Conservation (phyloP, 2,797 vertebrate genomes). For the Salarias fasciatus region DNA sequence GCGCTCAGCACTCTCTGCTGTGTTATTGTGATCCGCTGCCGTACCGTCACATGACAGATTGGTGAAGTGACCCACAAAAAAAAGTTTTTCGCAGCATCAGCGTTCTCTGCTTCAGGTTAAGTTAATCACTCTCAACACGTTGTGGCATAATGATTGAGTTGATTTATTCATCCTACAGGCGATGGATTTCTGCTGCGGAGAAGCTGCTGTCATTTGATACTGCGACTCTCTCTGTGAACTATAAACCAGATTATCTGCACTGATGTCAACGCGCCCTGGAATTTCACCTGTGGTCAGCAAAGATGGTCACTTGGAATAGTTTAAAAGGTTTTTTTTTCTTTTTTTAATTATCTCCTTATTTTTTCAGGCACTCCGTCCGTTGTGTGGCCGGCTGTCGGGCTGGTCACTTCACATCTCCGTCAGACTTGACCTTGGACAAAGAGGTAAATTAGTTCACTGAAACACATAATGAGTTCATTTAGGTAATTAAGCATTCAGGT, state of each 20-base stretch:
- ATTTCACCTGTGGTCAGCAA: conserved; percentile 3
- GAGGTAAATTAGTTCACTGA: conserved; percentile 81
- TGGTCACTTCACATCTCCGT: conserved; percentile 83
- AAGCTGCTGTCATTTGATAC: conserved; percentile 34
- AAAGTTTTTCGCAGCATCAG: conserved; percentile 49
- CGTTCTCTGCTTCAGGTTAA: conserved; percentile 39
- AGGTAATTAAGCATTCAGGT: conserved; percentile 85
- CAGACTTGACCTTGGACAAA: conserved; percentile 82
- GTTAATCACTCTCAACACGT: conserved; percentile 40
- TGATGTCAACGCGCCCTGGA: neutral
- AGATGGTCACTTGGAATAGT: conserved; percentile 12
- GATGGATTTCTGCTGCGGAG: conserved; percentile 17
- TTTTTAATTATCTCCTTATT: neutral
- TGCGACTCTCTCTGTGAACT: conserved; percentile 7
- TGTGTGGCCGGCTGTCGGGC: conserved; percentile 66
- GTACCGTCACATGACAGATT: conserved; percentile 24
- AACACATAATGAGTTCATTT: conserved; percentile 84
- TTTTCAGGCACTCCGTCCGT: conserved; percentile 42
- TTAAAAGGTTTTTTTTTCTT: conserved; percentile 24
- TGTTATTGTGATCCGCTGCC: conserved; percentile 25
- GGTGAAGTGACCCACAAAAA: conserved; percentile 28
- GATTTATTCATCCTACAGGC: conserved; percentile 49
- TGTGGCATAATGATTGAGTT: conserved; percentile 39
- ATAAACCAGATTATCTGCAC: conserved; percentile 1
- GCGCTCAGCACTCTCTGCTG: neutral